A percentile compares a stretch with the other conserved stretches of the same genome.
phyloP scores from a whole-genome alignment of 2,888 invertebrate genomes.

The Papilio elwesi region DNA sequence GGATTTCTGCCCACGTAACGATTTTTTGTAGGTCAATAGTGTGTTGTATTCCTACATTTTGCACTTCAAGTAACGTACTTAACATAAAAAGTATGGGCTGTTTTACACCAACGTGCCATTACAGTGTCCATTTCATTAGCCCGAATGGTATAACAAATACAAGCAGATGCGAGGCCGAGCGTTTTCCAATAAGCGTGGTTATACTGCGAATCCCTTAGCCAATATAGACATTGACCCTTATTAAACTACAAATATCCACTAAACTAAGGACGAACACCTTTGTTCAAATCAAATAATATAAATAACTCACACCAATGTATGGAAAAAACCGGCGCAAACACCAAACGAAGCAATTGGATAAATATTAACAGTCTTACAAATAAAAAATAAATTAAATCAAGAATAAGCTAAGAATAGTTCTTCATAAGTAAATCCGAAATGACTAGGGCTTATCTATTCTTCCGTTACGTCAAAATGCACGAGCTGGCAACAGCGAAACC shows the following conservation, averaged over 20 bases:
- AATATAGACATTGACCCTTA: background rate
- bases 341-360: too few relatives aligned
- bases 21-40: background rate
- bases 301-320: too few relatives aligned
- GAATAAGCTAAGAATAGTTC: too few relatives aligned
- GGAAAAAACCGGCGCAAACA: too few relatives aligned
- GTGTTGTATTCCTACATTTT: slow-evolving; percentile 4
- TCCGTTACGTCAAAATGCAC: too few relatives aligned
- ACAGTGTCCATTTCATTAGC: slow-evolving; percentile 30
- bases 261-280: background rate
- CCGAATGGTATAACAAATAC: slow-evolving; percentile 29
- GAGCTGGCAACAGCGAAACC: too few relatives aligned
- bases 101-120: slow-evolving; percentile 13
- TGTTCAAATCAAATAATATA: too few relatives aligned
- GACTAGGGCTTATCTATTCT: too few relatives aligned
- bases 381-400: too few relatives aligned
- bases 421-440: too few relatives aligned
- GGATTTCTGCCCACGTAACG: background rate
- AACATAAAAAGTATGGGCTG: slow-evolving; percentile 11
- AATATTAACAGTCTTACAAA: too few relatives aligned
- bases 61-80: slow-evolving; percentile 7
- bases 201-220: background rate
- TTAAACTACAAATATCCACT: background rate
- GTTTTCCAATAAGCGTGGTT: slow-evolving; percentile 21
- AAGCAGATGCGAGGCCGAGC: slow-evolving; percentile 11